Conservation (phyloP, 2,888 invertebrate species). For the Taphrorychus bicolor region DNA sequence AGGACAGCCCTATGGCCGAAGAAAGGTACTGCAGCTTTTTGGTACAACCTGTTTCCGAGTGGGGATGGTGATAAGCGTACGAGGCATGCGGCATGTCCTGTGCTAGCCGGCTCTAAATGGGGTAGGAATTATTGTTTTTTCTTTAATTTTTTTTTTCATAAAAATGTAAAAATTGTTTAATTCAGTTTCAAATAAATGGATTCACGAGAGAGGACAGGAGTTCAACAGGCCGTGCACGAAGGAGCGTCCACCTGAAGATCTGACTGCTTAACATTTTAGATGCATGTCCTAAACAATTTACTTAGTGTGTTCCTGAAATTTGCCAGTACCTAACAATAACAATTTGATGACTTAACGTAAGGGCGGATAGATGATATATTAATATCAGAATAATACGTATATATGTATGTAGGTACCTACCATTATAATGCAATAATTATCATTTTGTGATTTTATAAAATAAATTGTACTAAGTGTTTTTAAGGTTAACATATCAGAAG, state of each 20-base stretch:
- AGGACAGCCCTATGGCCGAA: constrained; percentile 86
- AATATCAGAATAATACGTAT: not conserved
- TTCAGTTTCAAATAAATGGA: constrained; percentile 93
- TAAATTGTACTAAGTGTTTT: not conserved
- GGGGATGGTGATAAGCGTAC: constrained; percentile 94
- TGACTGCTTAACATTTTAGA: constrained; percentile 44
- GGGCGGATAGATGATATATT: not conserved
- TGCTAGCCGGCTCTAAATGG: constrained; percentile 96
- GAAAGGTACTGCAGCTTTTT: constrained; percentile 93
- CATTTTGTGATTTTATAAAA: not conserved
- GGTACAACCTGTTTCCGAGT: constrained; percentile 91
- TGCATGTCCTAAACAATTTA: too few species aligned
- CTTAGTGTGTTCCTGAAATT: too few species aligned
- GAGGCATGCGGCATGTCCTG: constrained; percentile 96
- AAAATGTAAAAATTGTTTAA: too few species aligned
- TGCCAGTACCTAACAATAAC: not conserved
- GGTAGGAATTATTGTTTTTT: constrained; percentile 69
- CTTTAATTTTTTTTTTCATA: too few species aligned
- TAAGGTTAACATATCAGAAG: too few species aligned
- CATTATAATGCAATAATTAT: not conserved
- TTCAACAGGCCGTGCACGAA: constrained; percentile 72
- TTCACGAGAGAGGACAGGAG: constrained; percentile 91
- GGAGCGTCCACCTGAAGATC: constrained; percentile 63
- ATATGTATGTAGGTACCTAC: too few species aligned
- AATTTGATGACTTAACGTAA: not conserved